Conservation (phyloP, 2,888 invertebrate genomes). For the Heliconius ismenius region DNA sequence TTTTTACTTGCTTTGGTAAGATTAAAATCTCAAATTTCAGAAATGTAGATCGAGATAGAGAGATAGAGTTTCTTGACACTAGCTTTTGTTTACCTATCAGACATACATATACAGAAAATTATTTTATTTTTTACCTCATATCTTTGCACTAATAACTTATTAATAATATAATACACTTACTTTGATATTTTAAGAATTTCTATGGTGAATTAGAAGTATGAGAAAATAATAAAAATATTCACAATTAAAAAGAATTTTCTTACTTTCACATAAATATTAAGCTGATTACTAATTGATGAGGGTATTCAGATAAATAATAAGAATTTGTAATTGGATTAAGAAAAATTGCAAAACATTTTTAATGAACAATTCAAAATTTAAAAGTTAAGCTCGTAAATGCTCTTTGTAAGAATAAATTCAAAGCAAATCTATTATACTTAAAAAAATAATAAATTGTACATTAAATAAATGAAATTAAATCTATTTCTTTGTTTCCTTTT, state of each 20-base stretch:
- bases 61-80: too few relatives aligned
- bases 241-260: not conserved
- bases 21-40: too few relatives aligned
- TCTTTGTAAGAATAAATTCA: not conserved
- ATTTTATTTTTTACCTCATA: not conserved
- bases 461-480: not conserved
- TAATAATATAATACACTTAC: too few relatives aligned
- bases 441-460: not conserved
- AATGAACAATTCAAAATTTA: not conserved
- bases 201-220: not conserved
- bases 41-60: too few relatives aligned
- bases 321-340: not conserved
- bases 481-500: constrained; percentile 7
- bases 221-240: not conserved
- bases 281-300: not conserved
- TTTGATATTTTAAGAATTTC: too few relatives aligned
- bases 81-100: too few relatives aligned
- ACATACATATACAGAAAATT: not conserved
- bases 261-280: not conserved
- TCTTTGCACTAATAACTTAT: not conserved
- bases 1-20: too few relatives aligned
- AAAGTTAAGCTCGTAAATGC: not conserved
- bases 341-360: not conserved
- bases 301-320: not conserved
- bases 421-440: not conserved